These are phyloP conservation scores for Gambusia yucatana DNA, from an alignment of 2,797 vertebrate genomes.

Conservation along the genomic window DNA sequence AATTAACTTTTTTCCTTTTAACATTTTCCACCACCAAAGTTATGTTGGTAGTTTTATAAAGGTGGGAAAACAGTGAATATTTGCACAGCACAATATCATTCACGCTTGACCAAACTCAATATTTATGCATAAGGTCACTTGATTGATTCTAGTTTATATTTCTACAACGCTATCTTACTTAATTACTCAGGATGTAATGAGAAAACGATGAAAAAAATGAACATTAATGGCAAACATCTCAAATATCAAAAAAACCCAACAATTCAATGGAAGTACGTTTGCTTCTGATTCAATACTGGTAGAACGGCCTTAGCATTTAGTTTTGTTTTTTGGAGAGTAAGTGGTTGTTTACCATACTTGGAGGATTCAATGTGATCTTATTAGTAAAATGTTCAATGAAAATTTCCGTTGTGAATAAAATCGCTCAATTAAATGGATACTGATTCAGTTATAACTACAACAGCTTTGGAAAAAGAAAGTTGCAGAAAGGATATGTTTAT, in stretches of 20 bases:
- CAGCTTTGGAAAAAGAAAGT: not conserved
- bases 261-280: not conserved
- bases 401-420: not conserved
- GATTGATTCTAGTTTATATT: not conserved
- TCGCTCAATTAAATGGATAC: not conserved
- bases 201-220: not conserved
- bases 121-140: not conserved
- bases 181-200: not conserved
- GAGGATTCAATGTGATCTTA: not conserved
- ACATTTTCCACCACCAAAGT: not conserved
- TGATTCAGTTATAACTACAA: not conserved
- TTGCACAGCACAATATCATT: not conserved
- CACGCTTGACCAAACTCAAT: not conserved
- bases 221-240: not conserved
- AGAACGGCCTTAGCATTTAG: not conserved
- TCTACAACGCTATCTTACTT: not conserved
- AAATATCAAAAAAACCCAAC: no score
- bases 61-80: not conserved
- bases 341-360: not conserved
- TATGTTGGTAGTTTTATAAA: not conserved
- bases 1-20: not conserved
- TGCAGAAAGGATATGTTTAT: conserved; percentile 6
- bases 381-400: not conserved
- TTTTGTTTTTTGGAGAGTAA: not conserved
- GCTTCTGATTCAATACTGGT: not conserved